Evolutionary conservation across 2,113 vertebrate species (phyloP), one percentile per base, ranked within the genome.

Genomic region (Pangasianodon gigas): DNA sequence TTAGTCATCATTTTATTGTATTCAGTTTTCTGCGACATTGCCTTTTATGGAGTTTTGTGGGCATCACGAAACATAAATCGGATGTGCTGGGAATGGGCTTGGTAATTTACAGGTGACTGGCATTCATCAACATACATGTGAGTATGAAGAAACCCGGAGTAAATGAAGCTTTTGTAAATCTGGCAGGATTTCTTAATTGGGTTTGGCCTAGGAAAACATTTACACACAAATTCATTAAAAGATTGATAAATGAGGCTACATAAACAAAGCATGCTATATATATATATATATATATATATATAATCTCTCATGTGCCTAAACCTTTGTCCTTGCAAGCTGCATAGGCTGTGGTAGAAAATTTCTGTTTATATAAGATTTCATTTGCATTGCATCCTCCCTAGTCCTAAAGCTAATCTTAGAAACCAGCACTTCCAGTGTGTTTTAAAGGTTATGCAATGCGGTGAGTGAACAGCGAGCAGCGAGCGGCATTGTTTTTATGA

Each of bases 391-490:
- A 13, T 83, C 11, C 37, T 37, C n/a, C 8, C 1, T 1, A 9
- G 32, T 37, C 52, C n/a, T 16, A 54, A 88, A 10, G 51, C 46
- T 52, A 41, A 32, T 16, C 46, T 67, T 41, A 8, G 75, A 87
- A 60, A 37, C 32, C 21, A 71, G 60, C 67, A 69, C 56, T 56
- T 46, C 29, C 81, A 48, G 11, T 84, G 67, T 67, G 65, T 54
- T 91, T 89, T 44, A 84, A 41, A 87, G 80, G 67, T 89, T 79
- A 89, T 87, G 48, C 58, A 87, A 87, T 9, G 19, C 19, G 58
- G 65, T 62, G 29, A 46, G 32, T 79, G 79, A 46, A 52, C 62
- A 48, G 58, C 19, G 37, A 90, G 79, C 24, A 24, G 81, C 9
- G 67, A 79, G 52, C 5, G 54, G 41, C 75, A 89, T 87, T 81